These are phyloP conservation scores for Chaetops frenatus DNA, from an alignment of 2,113 vertebrate species.

Conservation along the genomic window DNA sequence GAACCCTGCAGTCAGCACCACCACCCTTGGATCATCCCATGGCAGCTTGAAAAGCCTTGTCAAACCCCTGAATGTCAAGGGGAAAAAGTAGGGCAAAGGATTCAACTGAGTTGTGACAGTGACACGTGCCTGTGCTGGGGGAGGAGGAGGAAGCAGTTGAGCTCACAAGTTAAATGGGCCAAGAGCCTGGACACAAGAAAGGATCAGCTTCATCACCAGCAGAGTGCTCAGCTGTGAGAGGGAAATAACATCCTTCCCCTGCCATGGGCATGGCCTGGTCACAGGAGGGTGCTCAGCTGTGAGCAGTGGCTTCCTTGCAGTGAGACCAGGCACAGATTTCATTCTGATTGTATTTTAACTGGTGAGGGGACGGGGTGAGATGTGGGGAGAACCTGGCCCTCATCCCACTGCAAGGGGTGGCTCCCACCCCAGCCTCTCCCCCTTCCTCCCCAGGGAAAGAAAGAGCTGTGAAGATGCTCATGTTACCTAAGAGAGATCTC, in stretches of 20 bases:
- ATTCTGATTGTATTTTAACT: not conserved
- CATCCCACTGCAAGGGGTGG: not conserved
- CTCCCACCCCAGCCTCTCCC: not conserved
- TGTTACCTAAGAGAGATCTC: not conserved
- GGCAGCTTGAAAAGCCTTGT: conserved; percentile 29
- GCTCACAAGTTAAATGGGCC: conserved; percentile 28
- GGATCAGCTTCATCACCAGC: not conserved
- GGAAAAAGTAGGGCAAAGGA: conserved; percentile 44
- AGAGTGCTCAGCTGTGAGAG: not conserved
- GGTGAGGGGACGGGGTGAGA: not conserved
- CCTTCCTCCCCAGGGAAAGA: not conserved
- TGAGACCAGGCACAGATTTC: not conserved
- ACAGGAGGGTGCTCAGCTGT: not conserved
- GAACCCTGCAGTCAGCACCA: not conserved
- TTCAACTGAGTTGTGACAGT: not conserved
- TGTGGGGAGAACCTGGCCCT: not conserved
- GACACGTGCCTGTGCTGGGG: not conserved
- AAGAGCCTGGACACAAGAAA: not conserved
- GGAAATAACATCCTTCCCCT: not conserved
- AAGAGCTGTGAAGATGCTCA: not conserved
- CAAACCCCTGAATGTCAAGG: conserved; percentile 34
- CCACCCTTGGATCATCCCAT: conserved; percentile 5
- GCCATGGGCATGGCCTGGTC: not conserved
- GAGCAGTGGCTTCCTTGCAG: not conserved
- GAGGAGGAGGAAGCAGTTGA: conserved; percentile 23